These are phyloP conservation scores for Stegodyphus dumicola DNA, from an alignment of 1,140 invertebrate genomes.

Conservation along the genomic window DNA sequence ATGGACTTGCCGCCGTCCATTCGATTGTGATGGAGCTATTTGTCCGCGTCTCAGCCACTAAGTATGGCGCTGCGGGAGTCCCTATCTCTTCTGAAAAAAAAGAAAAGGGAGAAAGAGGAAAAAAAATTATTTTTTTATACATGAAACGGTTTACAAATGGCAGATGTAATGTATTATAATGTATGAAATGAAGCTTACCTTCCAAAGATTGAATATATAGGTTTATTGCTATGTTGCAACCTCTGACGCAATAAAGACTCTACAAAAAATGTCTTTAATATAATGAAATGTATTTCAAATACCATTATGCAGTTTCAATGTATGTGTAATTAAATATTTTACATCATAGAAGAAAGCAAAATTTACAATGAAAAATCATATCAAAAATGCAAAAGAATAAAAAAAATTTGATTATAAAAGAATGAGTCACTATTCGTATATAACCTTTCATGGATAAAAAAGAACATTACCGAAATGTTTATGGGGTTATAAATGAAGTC, in stretches of 20 bases:
- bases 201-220: constrained; percentile 79
- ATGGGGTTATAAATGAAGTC: no score
- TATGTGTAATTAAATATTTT: no score
- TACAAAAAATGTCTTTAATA: constrained; percentile 67
- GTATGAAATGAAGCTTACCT: constrained; percentile 69
- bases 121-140: constrained; percentile 24
- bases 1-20: constrained; percentile 75
- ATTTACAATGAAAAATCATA: no score
- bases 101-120: neutral
- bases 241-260: constrained; percentile 82
- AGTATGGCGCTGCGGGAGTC: constrained; percentile 77
- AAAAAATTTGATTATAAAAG: no score
- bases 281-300: no score
- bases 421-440: no score
- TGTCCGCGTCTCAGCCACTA: constrained; percentile 80
- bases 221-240: constrained; percentile 81
- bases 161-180: neutral
- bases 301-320: no score
- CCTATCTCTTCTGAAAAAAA: constrained; percentile 74
- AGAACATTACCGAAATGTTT: no score
- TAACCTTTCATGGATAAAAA: no score
- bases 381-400: no score
- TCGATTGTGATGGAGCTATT: constrained; percentile 81
- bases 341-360: no score
- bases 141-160: neutral